Percentiles rank a stretch among this genome's conserved stretches.
phyloP scores from a whole-genome alignment of 2,113 vertebrate genomes.

The Hucho hucho region DNA sequence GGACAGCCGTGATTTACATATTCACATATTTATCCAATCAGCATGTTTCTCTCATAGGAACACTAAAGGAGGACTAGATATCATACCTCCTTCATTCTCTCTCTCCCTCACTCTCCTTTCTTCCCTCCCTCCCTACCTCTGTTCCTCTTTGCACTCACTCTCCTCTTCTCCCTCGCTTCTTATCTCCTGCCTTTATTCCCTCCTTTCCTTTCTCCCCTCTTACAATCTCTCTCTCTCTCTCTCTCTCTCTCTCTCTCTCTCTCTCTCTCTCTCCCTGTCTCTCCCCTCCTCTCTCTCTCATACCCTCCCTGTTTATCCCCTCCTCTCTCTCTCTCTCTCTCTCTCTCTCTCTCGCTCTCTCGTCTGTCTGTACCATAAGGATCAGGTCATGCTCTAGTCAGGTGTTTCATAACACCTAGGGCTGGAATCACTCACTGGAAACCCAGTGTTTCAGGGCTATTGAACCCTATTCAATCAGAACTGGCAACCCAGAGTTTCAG shows the following conservation, averaged over 20 bases:
- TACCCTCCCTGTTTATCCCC: not conserved
- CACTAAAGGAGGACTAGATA: not conserved
- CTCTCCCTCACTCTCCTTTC: not conserved
- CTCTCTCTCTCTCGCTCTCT: too few relatives aligned
- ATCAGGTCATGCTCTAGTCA: not conserved
- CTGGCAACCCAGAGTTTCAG: too few relatives aligned
- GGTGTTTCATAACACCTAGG: not conserved
- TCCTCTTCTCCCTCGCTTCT: not conserved
- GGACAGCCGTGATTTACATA: not conserved
- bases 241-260: too few relatives aligned
- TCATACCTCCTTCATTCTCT: not conserved
- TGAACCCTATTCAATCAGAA: too few relatives aligned
- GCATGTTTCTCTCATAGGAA: not conserved
- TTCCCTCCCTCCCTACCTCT: not conserved
- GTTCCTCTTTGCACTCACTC: not conserved
- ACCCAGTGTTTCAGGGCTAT: too few relatives aligned
- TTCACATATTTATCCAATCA: constrained; percentile 8
- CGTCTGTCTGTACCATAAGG: not conserved
- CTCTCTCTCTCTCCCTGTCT: too few relatives aligned
- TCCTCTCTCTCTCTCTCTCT: accelerated
- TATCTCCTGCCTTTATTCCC: too few relatives aligned
- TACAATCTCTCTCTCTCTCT: too few relatives aligned
- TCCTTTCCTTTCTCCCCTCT: not conserved
- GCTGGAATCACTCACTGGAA: too few relatives aligned
- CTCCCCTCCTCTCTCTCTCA: too few relatives aligned